Base-by-base conservation (phyloP, 23 tunicate species). In the Trididemnum miniatum region DNA sequence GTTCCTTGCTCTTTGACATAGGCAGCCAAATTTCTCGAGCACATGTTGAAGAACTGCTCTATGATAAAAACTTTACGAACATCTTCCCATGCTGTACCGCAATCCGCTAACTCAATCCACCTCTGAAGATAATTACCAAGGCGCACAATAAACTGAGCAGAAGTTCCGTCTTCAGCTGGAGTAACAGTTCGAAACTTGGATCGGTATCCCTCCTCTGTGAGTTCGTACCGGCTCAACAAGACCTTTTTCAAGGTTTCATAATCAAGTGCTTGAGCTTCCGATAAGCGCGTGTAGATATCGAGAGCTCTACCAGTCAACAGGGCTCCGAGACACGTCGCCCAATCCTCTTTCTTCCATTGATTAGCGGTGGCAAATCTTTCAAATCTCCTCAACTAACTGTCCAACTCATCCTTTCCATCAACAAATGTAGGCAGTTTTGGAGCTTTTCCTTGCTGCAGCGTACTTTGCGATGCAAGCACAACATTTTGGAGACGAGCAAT, bases 1-100 rank as follows among this genome's bases (percentile, higher is more conserved):
- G n/a, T n/a, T n/a, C n/a, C n/a, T n/a, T n/a, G n/a, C n/a, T n/a
- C n/a, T n/a, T n/a, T n/a, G n/a, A n/a, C n/a, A n/a, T n/a, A n/a
- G n/a, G n/a, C n/a, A n/a, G n/a, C n/a, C n/a, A n/a, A n/a, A n/a
- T n/a, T n/a, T n/a, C n/a, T n/a, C n/a, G n/a, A n/a, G n/a, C n/a
- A n/a, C n/a, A n/a, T n/a, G n/a, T 51, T 76, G 30, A 76, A 27
- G 35, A 76, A 76, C 29, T 76, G 81, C 22, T 76, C 65, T 40
- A 51, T 76, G 1, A 76, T 65, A 23, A 76, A 15, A 15, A 76
- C 24, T 35, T 40, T 0, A 26, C 81, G 31, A 12, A 20, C 64
- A 31, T 51, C 35, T 49, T 50, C 29, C 65, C 81, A 51, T 2
- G 31, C 65, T 2, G 29, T 37, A n/a, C 35, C 18, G 1, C 31